Base-by-base conservation (phyloP, 2,797 vertebrate species). In the Aselliscus stoliczkanus region DNA sequence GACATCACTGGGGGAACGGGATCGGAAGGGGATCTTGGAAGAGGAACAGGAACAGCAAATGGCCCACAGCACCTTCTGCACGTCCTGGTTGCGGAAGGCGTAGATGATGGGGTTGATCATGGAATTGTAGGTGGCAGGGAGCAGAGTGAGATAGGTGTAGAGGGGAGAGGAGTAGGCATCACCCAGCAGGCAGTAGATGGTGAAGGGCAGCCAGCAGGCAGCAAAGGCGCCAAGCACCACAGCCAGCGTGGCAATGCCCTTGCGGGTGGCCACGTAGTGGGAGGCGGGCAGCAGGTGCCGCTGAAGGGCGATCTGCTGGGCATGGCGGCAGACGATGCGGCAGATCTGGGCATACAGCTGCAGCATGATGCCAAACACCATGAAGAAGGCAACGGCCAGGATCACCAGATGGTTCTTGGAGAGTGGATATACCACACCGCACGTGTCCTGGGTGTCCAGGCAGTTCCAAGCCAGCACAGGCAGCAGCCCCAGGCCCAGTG, bases 131-230 rank as follows among this genome's bases (percentile, higher is more conserved):
- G 99, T 99, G n/a, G 99, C 99, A 0, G 99, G 99, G 73, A 99
- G 99, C 96, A 99, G 88, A 4, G 99, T 99, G 98, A 97, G 98
- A 69, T 99, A 99, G 88, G 99, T 99, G 97, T 99, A 99, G 85
- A 99, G 98, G 13, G 98, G 97, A 0, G 99, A 99, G 85, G 98
- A 99, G 92, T 98, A 98, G 14, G 98, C 97, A 0, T 99, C 99
- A 0, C 99, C 99, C 92, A 99, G 98, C 81, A 99, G 98, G 69
- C 99, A 99, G 97, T 99, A 99, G 34, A 99, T 90, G 2, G 99
- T 99, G n/a, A 99, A 99, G 87, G 99, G 99, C 98, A 99, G 98
- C 99, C 99, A 99, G 98, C 99, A 99, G 62, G 99, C 99, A 9
- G 99, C 99, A 18, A 99, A 99, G 94, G 99, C 98, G 20, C 99